Conservation (phyloP, 2,888 invertebrate genomes). For the Crematogaster levior region DNA sequence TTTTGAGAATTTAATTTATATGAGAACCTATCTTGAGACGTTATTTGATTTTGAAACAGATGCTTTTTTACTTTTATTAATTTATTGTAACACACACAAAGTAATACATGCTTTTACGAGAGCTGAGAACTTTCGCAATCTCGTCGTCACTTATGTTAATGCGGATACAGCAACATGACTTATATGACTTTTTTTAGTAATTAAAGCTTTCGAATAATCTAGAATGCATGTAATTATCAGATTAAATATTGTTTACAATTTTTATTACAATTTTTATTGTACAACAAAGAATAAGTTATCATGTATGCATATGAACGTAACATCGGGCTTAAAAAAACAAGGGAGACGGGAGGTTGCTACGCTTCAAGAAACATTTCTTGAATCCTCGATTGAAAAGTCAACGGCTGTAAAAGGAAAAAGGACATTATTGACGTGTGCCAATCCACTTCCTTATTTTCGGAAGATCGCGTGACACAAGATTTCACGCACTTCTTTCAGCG, state of each 20-base stretch:
- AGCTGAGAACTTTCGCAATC: constrained; percentile 4
- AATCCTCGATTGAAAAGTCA: constrained; percentile 57
- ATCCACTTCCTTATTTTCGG: constrained; percentile 63
- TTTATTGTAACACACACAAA: neutral
- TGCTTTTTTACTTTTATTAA: neutral
- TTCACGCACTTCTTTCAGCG: constrained; percentile 69
- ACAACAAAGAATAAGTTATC: neutral
- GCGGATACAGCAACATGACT: neutral
- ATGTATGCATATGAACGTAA: neutral
- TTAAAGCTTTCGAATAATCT: neutral
- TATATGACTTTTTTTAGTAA: neutral
- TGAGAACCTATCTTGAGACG: neutral
- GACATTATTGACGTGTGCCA: constrained; percentile 69
- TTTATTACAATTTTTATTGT: neutral
- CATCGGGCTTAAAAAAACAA: neutral
- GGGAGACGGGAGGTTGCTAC: neutral
- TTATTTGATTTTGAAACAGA: neutral
- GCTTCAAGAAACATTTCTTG: neutral
- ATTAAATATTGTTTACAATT: neutral
- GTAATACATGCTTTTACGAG: neutral
- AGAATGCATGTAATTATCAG: neutral
- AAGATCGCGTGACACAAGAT: constrained; percentile 63
- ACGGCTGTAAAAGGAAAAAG: constrained; percentile 55
- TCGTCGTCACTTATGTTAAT: constrained; percentile 12
- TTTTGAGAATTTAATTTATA: neutral